These are phyloP conservation scores for Sinella curviseta DNA, from an alignment of 1,140 invertebrate species.

Conservation along the genomic window DNA sequence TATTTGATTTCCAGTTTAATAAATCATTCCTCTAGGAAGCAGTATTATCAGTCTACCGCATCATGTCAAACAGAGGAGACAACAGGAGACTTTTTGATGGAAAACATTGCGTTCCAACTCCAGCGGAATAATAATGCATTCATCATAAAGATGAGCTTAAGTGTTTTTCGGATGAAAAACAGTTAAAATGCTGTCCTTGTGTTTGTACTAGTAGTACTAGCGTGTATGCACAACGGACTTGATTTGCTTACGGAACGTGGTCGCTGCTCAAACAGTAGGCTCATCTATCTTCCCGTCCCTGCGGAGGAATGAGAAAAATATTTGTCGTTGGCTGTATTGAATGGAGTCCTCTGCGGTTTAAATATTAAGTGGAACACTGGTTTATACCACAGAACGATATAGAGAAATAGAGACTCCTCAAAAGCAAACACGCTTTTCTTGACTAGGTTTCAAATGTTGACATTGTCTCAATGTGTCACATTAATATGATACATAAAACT, in stretches of 20 bases:
- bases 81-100: not conserved
- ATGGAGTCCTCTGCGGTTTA: not conserved
- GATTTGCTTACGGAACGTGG: not conserved
- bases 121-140: no score
- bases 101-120: no score
- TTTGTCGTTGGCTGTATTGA: not conserved
- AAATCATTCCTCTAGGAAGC: not conserved
- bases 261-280: not conserved
- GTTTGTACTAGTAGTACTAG: no score
- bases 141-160: no score
- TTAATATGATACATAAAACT: slow-evolving; percentile 6
- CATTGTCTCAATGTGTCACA: slow-evolving; percentile 13
- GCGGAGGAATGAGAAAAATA: not conserved
- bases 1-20: not conserved
- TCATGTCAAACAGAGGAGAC: not conserved
- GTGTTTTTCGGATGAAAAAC: no score
- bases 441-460: slow-evolving; percentile 15
- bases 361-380: not conserved
- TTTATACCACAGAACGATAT: not conserved
- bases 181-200: no score
- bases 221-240: no score
- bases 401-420: not conserved
- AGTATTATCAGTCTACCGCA: not conserved
- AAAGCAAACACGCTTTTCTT: not conserved
- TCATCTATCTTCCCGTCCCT: not conserved